phyloP scores from a whole-genome alignment of 2,888 invertebrate species.

The Oxystoma pomonae region DNA sequence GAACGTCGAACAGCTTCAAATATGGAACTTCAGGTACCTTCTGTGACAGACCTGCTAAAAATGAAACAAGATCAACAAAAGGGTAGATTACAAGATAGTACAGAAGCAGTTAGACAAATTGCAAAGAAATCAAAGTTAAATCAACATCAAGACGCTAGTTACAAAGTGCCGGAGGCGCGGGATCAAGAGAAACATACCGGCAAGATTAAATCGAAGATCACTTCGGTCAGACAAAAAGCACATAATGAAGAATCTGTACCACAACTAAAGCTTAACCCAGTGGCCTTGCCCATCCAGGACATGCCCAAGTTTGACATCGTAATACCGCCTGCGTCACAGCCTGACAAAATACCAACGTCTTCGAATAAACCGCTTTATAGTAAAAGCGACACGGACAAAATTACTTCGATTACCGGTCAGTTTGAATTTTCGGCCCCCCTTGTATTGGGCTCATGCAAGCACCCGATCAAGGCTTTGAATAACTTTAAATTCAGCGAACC shows the following conservation, averaged over 20 bases:
- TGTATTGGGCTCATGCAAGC: conserved; percentile 44
- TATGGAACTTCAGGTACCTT: conserved; percentile 57
- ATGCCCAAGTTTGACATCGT: conserved; percentile 56
- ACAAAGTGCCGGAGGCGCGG: conserved; percentile 33
- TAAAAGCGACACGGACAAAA: background rate
- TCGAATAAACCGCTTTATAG: background rate
- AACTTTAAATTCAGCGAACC: conserved; percentile 58
- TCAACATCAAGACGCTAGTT: conserved; percentile 30
- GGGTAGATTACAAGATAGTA: conserved; percentile 56
- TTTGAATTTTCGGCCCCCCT: conserved; percentile 53
- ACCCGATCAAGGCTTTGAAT: conserved; percentile 49
- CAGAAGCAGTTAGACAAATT: conserved; percentile 58
- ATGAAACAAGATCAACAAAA: conserved; percentile 50
- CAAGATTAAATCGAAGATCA: conserved; percentile 47
- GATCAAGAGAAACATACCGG: conserved; percentile 43
- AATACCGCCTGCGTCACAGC: conserved; percentile 37
- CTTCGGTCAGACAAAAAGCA: conserved; percentile 31
- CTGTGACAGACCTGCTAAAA: conserved; percentile 59
- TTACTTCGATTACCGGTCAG: conserved; percentile 12
- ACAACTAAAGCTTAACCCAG: conserved; percentile 51
- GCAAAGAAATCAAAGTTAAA: conserved; percentile 51
- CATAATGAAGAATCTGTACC: conserved; percentile 43
- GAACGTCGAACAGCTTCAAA: conserved; percentile 35
- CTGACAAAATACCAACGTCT: conserved; percentile 9
- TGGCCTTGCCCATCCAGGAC: conserved; percentile 54